A percentile compares a stretch with the other conserved stretches of the same genome.
Evolutionary conservation across 2,113 vertebrate genomes (phyloP).

Genomic region (Psilopogon haemacephalus): DNA sequence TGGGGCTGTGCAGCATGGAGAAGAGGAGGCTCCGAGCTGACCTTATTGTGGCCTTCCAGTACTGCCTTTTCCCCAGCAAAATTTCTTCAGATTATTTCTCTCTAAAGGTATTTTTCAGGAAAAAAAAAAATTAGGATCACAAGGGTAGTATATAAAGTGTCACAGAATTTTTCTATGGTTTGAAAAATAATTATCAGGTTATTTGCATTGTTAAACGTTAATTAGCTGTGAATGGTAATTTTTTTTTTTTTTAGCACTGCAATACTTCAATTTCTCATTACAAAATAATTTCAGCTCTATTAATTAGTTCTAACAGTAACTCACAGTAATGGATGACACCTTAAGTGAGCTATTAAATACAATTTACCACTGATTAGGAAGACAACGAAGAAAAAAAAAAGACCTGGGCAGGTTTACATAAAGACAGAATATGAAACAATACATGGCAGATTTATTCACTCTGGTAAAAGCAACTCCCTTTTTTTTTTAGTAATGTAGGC

Average conservation of each 20-base stretch:
- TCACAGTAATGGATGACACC: conserved; percentile 71
- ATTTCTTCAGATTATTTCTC: background rate
- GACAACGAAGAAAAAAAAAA: conserved; percentile 66
- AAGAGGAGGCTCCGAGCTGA: too few relatives aligned
- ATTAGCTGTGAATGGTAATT: conserved; percentile 53
- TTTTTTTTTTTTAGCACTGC: conserved; percentile 29
- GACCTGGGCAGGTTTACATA: conserved; percentile 56
- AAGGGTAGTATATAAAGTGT: conserved; percentile 51
- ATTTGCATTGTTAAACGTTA: conserved; percentile 60
- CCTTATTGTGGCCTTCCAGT: too few relatives aligned
- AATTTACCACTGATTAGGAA: conserved; percentile 62
- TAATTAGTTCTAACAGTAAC: conserved; percentile 72
- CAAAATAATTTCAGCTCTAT: conserved; percentile 67
- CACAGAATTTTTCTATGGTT: conserved; percentile 54
- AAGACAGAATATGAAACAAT: conserved; percentile 58
- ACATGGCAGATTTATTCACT: conserved; percentile 23
- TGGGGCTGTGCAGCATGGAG: too few relatives aligned
- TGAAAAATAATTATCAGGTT: conserved; percentile 57
- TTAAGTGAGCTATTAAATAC: conserved; percentile 70
- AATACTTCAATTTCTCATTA: conserved; percentile 68
- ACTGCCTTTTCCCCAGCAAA: background rate
- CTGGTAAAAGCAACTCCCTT: background rate
- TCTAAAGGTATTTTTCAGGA: conserved; percentile 54
- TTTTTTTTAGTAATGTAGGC: background rate
- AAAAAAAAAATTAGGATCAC: conserved; percentile 58